Base-by-base conservation (phyloP, 2,888 invertebrate species). In the Neoaliturus tenellus region DNA sequence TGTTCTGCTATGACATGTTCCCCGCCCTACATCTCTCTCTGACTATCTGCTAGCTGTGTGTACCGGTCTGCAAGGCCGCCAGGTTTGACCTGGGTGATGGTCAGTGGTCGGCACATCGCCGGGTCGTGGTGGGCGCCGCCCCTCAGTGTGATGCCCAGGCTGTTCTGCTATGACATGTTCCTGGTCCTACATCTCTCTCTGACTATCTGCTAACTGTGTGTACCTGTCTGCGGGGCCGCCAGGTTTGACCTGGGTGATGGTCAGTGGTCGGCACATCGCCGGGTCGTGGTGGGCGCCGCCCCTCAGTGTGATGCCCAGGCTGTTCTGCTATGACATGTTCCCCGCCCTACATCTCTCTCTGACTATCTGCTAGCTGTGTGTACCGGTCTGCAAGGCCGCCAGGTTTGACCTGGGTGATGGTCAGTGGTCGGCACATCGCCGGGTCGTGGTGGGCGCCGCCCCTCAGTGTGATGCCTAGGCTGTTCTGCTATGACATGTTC, bases 11-110 rank as follows among this genome's bases (percentile, higher is more conserved):
- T 67, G 94, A 86, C 31, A 88, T 87, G 41, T 87, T 87, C 35
- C 87, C 88, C 31, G 87, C 83, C 55, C 87, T 88, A n/a, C n/a
- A n/a, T 35, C 35, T 35, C 35, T 35, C 35, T 35, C 35, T 44
- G n/a, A n/a, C n/a, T n/a, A n/a, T n/a, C n/a, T n/a, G n/a, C n/a
- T n/a, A n/a, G n/a, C n/a, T n/a, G n/a, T n/a, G n/a, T n/a, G n/a
- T 91, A 95, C 92, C 93, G 93, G 87, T 98, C 96, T 1, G 98
- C 98, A 0, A 98, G 96, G 0, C 98, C 97, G 81, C 96, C 96
- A 12, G 96, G 94, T 87, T 98, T 93, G 5, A 98, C 96, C 88
- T 97, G 96, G 0, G 98, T 98, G 48, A 99, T 96, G 5, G 97
- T 95, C 86, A 98, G 91, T 0, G 98, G 97, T 87, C 95, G 94